A percentile compares a stretch with the other conserved stretches of the same genome.
These are phyloP conservation scores for Cantharis flavilabris DNA, from an alignment of 2,888 invertebrate species.

Conservation along the genomic window DNA sequence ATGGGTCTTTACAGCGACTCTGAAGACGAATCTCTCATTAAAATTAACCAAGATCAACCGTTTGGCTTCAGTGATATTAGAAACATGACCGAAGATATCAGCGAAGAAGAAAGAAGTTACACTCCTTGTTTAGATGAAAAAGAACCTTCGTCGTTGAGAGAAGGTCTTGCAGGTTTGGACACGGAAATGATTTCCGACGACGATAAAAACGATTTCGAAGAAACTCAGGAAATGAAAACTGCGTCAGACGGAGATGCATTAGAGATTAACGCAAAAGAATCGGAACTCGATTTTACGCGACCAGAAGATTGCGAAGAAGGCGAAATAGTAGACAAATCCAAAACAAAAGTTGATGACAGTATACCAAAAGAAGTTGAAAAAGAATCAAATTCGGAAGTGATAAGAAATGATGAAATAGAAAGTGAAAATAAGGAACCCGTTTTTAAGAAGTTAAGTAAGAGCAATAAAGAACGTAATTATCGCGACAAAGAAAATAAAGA, in stretches of 20 bases:
- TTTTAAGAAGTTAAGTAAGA: slow-evolving; percentile 83
- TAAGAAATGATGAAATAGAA: slow-evolving; percentile 55
- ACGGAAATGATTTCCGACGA: slow-evolving; percentile 79
- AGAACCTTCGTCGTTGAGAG: slow-evolving; percentile 46
- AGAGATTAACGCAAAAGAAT: slow-evolving; percentile 55
- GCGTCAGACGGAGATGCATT: slow-evolving; percentile 54
- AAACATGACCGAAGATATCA: slow-evolving; percentile 67
- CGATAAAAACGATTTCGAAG: slow-evolving; percentile 69
- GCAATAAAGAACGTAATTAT: slow-evolving; percentile 77
- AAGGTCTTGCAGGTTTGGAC: slow-evolving; percentile 62
- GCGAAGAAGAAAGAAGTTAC: slow-evolving; percentile 71
- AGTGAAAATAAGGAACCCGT: slow-evolving; percentile 58
- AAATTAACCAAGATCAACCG: slow-evolving; percentile 37
- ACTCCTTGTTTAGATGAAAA: slow-evolving; percentile 75
- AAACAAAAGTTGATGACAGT: slow-evolving; percentile 41
- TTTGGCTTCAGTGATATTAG: slow-evolving; percentile 50
- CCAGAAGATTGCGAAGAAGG: slow-evolving; percentile 62
- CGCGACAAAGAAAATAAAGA: slow-evolving; percentile 63
- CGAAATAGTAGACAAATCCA: slow-evolving; percentile 60
- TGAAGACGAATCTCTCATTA: slow-evolving; percentile 51
- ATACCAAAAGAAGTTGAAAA: slow-evolving; percentile 46
- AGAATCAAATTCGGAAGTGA: slow-evolving; percentile 52
- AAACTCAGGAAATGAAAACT: slow-evolving; percentile 53
- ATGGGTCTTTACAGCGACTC: slow-evolving; percentile 50
- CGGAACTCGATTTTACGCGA: slow-evolving; percentile 53